Evolutionary conservation across 2,113 vertebrate species (phyloP), one percentile per base, ranked within the genome.

Genomic region (Bubo blakistoni): DNA sequence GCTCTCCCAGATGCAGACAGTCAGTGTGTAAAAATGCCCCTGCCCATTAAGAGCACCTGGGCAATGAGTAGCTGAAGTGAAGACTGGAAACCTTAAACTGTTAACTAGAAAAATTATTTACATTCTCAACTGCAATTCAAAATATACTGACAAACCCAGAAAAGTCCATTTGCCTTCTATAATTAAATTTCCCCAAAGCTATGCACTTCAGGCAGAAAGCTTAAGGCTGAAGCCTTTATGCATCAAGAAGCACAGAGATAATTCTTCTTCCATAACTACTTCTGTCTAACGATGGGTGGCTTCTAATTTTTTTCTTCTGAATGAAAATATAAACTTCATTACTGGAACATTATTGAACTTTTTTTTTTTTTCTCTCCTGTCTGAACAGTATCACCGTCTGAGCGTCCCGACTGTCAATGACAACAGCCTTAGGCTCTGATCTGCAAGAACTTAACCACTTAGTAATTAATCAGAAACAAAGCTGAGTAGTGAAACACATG

Each of bases 61-160:
- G 42, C 17, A 59, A 7, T 0, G 0, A 81, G 42, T 2, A 22
- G 4, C 20, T 26, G 3, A 38, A 77, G 17, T 3, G 9, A 70
- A 78, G 13, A 24, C 20, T 38, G 9, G 36, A 70, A 47, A 61
- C 6, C 13, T 78, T 22, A 13, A n/a, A 58, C 29, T 20, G 9
- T 51, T n/a, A 66, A 63, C 70, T 7, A 42, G 21, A 32, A 59
- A 88, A 74, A 32, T 14, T 3, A 52, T 34, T 69, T 57, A 42
- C 26, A 16, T 40, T 66, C 52, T 57, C 63, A 81, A 5, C 51
- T 55, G 15, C 21, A 55, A 74, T 30, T 51, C 38, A 36, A 32
- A 90, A 70, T 19, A 42, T 6, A 54, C 0, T 1, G 63, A 69
- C 18, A 66, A 72, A 46, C 34, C 22, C 44, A 12, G 27, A 36